phyloP scores from a whole-genome alignment of 2,888 invertebrate species.

The Octodonta nipae region DNA sequence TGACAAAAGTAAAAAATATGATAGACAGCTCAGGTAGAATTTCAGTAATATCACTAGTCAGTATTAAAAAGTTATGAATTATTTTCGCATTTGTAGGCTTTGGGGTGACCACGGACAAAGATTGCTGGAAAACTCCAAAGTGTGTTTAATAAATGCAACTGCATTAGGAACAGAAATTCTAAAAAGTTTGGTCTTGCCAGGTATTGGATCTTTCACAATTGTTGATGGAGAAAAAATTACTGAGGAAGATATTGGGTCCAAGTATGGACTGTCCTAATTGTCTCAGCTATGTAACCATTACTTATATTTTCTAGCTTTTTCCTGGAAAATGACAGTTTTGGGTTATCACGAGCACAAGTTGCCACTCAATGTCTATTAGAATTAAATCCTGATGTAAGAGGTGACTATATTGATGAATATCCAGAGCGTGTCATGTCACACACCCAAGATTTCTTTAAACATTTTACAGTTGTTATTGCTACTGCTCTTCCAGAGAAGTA shows the following conservation, averaged over 20 bases:
- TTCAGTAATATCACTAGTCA: too few species aligned
- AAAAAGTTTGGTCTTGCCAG: constrained; percentile 89
- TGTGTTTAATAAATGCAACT: constrained; percentile 88
- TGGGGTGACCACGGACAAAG: constrained; percentile 98
- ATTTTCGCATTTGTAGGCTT: constrained; percentile 48
- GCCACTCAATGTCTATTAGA: constrained; percentile 73
- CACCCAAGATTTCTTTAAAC: constrained; percentile 77
- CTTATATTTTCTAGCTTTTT: constrained; percentile 60
- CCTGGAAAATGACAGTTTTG: constrained; percentile 66
- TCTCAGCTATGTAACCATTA: neutral
- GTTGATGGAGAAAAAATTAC: constrained; percentile 78
- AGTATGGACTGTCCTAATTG: constrained; percentile 42
- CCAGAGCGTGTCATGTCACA: constrained; percentile 71
- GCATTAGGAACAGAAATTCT: constrained; percentile 88
- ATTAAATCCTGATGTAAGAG: constrained; percentile 83
- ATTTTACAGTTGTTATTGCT: constrained; percentile 77
- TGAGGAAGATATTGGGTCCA: constrained; percentile 86
- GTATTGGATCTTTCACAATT: constrained; percentile 83
- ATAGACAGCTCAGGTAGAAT: constrained; percentile 47
- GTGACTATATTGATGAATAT: constrained; percentile 83
- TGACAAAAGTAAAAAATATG: constrained; percentile 60
- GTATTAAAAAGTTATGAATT: too few species aligned
- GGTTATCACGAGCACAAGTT: constrained; percentile 71
- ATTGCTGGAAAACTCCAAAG: constrained; percentile 73
- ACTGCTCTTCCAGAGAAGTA: constrained; percentile 62